phyloP scores from a whole-genome alignment of 2,888 invertebrate genomes.

The Nesidiocoris tenuis region DNA sequence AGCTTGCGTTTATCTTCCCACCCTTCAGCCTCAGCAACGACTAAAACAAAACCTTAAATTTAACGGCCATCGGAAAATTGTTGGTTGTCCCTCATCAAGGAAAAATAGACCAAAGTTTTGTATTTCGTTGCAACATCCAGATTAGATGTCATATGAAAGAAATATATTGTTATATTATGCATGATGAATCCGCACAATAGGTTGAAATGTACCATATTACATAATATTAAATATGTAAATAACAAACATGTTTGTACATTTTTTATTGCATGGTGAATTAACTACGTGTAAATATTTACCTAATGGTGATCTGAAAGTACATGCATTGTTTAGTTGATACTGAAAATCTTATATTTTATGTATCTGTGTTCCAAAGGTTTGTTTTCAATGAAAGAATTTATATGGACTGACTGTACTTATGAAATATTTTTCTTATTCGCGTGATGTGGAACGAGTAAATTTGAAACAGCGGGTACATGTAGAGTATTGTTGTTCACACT shows the following conservation, averaged over 20 bases:
- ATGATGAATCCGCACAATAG: slow-evolving; percentile 28
- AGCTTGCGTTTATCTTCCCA: slow-evolving; percentile 28
- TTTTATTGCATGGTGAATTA: background rate
- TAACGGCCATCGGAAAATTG: too few species aligned
- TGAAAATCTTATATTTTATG: slow-evolving; percentile 30
- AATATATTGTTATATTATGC: slow-evolving; percentile 5
- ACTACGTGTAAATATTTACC: slow-evolving; percentile 9
- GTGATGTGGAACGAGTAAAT: slow-evolving; percentile 3
- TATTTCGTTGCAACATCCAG: slow-evolving; percentile 4
- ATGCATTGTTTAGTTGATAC: slow-evolving; percentile 11
- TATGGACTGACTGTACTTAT: slow-evolving; percentile 27
- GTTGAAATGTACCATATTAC: slow-evolving; percentile 16
- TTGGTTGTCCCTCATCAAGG: background rate
- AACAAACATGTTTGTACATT: background rate
- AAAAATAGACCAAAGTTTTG: slow-evolving; percentile 13
- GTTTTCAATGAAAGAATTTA: slow-evolving; percentile 6
- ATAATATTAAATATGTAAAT: slow-evolving; percentile 4
- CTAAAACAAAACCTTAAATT: slow-evolving; percentile 25
- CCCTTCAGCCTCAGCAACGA: slow-evolving; percentile 6
- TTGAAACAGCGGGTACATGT: slow-evolving; percentile 14
- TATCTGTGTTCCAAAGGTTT: background rate
- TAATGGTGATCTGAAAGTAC: background rate
- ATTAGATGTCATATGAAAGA: slow-evolving; percentile 28
- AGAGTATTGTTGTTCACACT: slow-evolving; percentile 18
- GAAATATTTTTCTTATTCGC: slow-evolving; percentile 36